These are phyloP conservation scores for Cryptosula pallasiana DNA, from an alignment of 2,888 invertebrate genomes.

Conservation along the genomic window DNA sequence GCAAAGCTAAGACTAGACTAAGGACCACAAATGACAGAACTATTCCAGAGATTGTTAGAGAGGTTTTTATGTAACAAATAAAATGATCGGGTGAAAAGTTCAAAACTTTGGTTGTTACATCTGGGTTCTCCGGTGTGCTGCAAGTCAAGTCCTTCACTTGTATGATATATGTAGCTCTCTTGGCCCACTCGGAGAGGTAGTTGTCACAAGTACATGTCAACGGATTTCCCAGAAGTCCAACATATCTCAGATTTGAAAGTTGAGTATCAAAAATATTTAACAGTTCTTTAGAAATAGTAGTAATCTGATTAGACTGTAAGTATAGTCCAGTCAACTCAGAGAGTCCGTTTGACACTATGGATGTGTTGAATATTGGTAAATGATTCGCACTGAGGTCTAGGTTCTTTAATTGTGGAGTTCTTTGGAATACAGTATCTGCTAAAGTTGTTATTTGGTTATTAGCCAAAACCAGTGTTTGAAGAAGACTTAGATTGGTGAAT, in stretches of 20 bases:
- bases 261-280: background rate
- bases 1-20: background rate
- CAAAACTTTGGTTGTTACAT: background rate
- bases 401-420: background rate
- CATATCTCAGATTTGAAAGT: background rate
- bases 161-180: background rate
- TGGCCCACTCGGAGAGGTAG: background rate
- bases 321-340: background rate
- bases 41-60: background rate
- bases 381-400: background rate
- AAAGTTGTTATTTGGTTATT: background rate
- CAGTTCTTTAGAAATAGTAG: background rate
- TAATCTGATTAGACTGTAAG: background rate
- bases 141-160: background rate
- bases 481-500: background rate
- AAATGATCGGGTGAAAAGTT: background rate
- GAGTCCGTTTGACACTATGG: background rate
- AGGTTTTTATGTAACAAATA: background rate
- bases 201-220: background rate
- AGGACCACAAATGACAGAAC: background rate
- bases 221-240: background rate
- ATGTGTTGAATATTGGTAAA: background rate
- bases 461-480: background rate
- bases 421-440: background rate
- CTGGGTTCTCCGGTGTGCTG: background rate